These are phyloP conservation scores for Temnopleurus reevesii DNA, from an alignment of 53 echinoderm and acorn worm genomes.

Conservation along the genomic window DNA sequence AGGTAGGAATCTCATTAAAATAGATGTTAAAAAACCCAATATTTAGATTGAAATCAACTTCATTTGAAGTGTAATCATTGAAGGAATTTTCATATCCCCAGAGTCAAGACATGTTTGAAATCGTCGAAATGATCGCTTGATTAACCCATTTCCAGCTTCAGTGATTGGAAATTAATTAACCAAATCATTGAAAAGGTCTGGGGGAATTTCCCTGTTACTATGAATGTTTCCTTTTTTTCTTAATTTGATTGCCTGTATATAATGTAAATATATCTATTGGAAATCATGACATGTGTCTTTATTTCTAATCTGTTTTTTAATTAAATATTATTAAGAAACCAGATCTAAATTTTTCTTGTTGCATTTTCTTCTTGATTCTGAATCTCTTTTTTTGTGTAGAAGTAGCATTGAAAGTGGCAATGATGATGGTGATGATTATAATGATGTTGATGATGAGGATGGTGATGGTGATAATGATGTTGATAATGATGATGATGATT, in stretches of 20 bases:
- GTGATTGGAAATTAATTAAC: neutral
- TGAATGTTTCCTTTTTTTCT: neutral
- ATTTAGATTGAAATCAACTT: neutral
- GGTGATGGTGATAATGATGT: neutral
- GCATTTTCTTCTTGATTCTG: no score
- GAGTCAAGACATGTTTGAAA: neutral
- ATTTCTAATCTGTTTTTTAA: neutral
- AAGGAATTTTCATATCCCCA: neutral
- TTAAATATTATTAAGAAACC: constrained; percentile 7
- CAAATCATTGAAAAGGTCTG: no score
- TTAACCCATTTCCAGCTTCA: no score
- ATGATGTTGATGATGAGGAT: neutral
- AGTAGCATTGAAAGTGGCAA: neutral
- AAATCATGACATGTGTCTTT: neutral
- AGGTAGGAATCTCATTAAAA: neutral
- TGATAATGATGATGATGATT: neutral
- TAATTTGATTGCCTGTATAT: neutral
- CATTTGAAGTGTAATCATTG: neutral
- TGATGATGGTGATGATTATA: neutral
- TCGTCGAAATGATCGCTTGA: neutral
- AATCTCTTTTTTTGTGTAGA: neutral
- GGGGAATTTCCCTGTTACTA: neutral
- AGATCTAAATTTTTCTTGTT: no score
- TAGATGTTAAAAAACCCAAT: neutral
- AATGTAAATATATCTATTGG: neutral